A percentile compares a stretch with the other conserved stretches of the same genome.
These are phyloP conservation scores for Acrocephalus scirpaceus DNA, from an alignment of 2,797 vertebrate genomes.

Conservation along the genomic window DNA sequence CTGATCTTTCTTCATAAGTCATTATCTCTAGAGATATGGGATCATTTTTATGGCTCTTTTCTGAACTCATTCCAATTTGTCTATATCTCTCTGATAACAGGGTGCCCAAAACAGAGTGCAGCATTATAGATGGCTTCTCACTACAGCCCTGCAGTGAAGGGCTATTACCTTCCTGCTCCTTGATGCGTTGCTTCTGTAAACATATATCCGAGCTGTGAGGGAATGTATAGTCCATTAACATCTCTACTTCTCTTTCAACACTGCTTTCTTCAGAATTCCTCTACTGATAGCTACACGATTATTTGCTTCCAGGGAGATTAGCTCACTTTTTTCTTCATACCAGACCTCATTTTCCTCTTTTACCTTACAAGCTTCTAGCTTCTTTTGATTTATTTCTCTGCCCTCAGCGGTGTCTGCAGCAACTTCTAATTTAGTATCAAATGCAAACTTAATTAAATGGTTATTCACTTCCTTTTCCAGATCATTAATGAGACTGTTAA, in stretches of 20 bases:
- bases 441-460: constrained; percentile 77
- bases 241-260: constrained; percentile 36
- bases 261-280: constrained; percentile 30
- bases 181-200: constrained; percentile 64
- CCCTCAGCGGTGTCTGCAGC: constrained; percentile 66
- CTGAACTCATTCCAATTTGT: constrained; percentile 73
- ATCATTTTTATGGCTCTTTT: constrained; percentile 74
- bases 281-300: not conserved
- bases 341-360: constrained; percentile 68
- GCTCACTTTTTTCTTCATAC: constrained; percentile 18
- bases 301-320: constrained; percentile 34
- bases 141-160: constrained; percentile 27
- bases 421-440: constrained; percentile 77
- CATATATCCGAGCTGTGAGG: constrained; percentile 10
- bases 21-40: constrained; percentile 66
- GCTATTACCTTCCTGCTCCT: constrained; percentile 60
- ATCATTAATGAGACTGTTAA: constrained; percentile 75
- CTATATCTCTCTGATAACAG: constrained; percentile 70
- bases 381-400: constrained; percentile 73
- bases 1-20: constrained; percentile 75
- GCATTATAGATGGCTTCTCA: constrained; percentile 57
- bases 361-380: constrained; percentile 65
- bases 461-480: constrained; percentile 74
- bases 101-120: constrained; percentile 61
- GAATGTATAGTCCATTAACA: constrained; percentile 60